Conservation (phyloP, 2,113 vertebrate species). For the Anser brachyrhynchus region DNA sequence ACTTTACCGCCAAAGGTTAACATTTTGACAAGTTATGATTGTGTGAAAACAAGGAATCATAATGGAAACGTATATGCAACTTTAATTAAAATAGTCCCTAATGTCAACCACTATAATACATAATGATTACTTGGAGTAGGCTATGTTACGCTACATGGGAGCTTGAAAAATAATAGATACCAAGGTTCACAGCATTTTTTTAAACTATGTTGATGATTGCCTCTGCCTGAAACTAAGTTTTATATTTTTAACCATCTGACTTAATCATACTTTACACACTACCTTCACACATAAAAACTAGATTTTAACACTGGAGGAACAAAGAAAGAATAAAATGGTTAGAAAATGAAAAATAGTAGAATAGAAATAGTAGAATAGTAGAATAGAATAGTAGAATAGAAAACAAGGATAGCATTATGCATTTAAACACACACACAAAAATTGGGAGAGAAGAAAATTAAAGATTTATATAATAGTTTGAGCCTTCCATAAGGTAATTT, state of each 20-base stretch:
- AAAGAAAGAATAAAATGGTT: constrained; percentile 12
- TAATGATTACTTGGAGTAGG: constrained; percentile 33
- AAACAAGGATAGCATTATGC: constrained; percentile 12
- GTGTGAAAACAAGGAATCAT: constrained; percentile 49
- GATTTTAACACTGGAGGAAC: constrained; percentile 54
- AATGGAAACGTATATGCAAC: constrained; percentile 27
- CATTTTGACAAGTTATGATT: constrained; percentile 36
- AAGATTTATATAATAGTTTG: constrained; percentile 1
- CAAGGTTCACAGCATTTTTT: background rate
- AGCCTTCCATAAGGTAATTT: background rate
- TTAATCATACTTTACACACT: constrained; percentile 50
- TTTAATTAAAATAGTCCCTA: constrained; percentile 48
- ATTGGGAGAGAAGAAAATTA: background rate
- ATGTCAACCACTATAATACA: constrained; percentile 39
- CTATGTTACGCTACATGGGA: constrained; percentile 15
- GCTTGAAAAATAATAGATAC: background rate
- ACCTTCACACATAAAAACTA: constrained; percentile 39
- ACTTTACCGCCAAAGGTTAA: constrained; percentile 4
- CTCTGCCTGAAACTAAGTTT: constrained; percentile 52
- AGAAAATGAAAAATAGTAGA: constrained; percentile 42
- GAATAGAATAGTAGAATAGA: background rate
- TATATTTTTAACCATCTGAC: constrained; percentile 52
- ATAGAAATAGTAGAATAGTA: background rate
- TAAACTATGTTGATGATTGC: background rate
- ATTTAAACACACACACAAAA: constrained; percentile 3